Base-by-base conservation (phyloP, 2,797 vertebrate species). In the Sandelia bainsii region DNA sequence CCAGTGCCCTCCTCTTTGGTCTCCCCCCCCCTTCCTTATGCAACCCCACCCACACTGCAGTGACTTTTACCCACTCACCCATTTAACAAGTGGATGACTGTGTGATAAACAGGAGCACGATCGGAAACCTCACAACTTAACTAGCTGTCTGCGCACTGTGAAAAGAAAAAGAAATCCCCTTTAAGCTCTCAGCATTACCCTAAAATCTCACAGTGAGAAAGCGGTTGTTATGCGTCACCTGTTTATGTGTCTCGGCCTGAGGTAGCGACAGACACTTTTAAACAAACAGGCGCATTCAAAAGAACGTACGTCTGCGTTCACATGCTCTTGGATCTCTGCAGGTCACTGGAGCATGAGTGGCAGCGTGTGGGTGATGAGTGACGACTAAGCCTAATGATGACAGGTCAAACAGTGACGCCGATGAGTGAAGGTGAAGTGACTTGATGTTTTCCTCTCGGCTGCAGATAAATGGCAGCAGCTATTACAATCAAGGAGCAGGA, bases 371-470 rank as follows among this genome's bases (percentile, higher is more conserved):
- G 84, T 68, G 92, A 86, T 87, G 90, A 94, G 69, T 90, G 93
- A 94, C 20, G 62, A 61, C 79, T 86, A 80, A 91, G 83, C 80
- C 88, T 91, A 87, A 93, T 90, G 90, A 92, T 91, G 90, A 92
- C 91, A 92, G 85, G 91, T 84, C 89, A 90, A 90, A 94, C 90
- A 86, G 78, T 76, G 83, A 90, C 25, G 79, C 76, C 74, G 92
- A 77, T 92, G 93, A 94, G 86, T 87, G 91, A 91, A 65, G 75
- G 70, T 80, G 72, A 77, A 87, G 79, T 81, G 79, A 91, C 90
- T 90, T 86, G 82, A 89, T 83, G 72, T 80, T 85, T 79, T 81
- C 79, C 81, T 72, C 77, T 80, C 66, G 50, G 72, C 80, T 66
- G 80, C 74, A 77, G 85, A 87, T 73, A 76, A 87, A 88, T 71